Evolutionary conservation across 2,113 vertebrate species (phyloP).

Genomic region (Pollachius pollachius): DNA sequence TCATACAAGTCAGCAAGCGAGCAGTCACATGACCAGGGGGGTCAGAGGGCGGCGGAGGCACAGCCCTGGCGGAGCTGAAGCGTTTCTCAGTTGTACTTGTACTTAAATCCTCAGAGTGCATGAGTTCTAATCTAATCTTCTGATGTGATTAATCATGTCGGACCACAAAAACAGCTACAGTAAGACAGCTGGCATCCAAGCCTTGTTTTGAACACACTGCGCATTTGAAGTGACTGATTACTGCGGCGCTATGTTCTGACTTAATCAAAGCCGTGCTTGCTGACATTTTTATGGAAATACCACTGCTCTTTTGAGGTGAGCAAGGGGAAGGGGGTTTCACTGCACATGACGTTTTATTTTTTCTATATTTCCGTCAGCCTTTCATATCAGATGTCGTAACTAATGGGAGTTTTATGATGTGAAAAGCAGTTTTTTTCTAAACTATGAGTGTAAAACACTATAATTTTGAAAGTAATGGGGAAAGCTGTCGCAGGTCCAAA

Average conservation of each 20-base stretch:
- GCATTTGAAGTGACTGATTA: slow-evolving; percentile 20
- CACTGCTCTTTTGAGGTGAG: background rate
- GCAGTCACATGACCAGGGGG: background rate
- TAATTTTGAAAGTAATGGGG: slow-evolving; percentile 31
- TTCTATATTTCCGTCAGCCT: slow-evolving; percentile 46
- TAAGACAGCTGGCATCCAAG: slow-evolving; percentile 17
- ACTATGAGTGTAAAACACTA: background rate
- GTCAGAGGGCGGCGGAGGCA: slow-evolving; percentile 62
- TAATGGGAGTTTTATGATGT: slow-evolving; percentile 61
- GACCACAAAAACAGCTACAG: slow-evolving; percentile 15
- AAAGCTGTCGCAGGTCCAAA: slow-evolving; percentile 61
- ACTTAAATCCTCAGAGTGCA: background rate
- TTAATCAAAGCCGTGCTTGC: background rate
- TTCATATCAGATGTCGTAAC: slow-evolving; percentile 62
- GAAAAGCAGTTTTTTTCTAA: slow-evolving; percentile 36
- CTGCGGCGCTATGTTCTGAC: slow-evolving; percentile 13
- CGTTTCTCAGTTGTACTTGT: slow-evolving; percentile 65
- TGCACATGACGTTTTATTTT: slow-evolving; percentile 34
- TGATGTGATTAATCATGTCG: slow-evolving; percentile 40
- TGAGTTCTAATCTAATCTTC: slow-evolving; percentile 39
- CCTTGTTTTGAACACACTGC: slow-evolving; percentile 12
- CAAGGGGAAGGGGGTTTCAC: background rate
- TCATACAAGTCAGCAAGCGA: background rate
- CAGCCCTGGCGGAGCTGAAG: slow-evolving; percentile 81
- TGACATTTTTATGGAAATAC: background rate